Evolutionary conservation across 2,888 invertebrate species (phyloP).

Genomic region (Mimachlamys varia): DNA sequence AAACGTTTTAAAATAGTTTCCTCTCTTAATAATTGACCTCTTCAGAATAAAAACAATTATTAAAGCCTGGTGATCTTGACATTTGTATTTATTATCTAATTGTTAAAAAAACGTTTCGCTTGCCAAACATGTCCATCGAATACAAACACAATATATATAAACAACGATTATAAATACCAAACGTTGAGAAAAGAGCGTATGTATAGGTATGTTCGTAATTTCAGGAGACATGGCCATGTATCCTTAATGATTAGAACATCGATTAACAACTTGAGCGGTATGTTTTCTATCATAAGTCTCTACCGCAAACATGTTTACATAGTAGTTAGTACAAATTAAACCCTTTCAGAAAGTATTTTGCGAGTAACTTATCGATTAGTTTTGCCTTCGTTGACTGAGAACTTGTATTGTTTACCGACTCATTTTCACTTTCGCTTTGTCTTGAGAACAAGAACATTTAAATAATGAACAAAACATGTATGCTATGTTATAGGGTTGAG

Average conservation of each 20-base stretch:
- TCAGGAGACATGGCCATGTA: neutral
- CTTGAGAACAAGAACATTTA: neutral
- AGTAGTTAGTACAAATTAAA: neutral
- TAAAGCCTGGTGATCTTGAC: no score
- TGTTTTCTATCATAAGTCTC: neutral
- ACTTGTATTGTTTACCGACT: neutral
- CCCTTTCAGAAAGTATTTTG: constrained; percentile 5
- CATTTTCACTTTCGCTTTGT: constrained; percentile 4
- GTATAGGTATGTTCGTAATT: no score
- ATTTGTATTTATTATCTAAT: no score
- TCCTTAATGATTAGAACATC: neutral
- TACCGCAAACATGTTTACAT: neutral
- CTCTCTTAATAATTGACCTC: no score
- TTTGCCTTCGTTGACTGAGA: neutral
- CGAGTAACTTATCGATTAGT: neutral
- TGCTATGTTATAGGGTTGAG: neutral
- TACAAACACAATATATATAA: no score
- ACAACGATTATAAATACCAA: no score
- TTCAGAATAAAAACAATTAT: no score
- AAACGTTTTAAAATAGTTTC: no score
- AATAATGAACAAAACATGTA: constrained; percentile 12
- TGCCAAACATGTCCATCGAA: no score
- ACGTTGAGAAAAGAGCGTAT: no score
- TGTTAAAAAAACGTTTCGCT: no score
- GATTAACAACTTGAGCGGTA: neutral